A percentile compares a stretch with the other conserved stretches of the same genome.
Conservation (phyloP, 2,888 invertebrate genomes). For the Cremastobaeus sp. region DNA sequence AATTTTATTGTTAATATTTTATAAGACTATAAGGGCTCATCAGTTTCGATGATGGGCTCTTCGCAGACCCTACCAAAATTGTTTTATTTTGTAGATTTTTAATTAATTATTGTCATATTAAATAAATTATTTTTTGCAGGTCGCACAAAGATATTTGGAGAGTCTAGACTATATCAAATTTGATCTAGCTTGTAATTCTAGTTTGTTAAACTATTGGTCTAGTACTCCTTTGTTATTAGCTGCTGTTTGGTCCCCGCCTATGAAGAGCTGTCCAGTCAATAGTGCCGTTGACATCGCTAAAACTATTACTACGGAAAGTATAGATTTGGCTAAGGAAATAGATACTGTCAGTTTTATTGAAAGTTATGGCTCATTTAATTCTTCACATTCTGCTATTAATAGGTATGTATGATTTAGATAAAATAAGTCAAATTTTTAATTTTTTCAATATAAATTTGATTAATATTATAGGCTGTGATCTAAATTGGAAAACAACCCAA, state of each 20-base stretch:
- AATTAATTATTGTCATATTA: neutral
- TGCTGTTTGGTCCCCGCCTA: constrained; percentile 90
- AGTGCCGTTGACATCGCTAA: constrained; percentile 88
- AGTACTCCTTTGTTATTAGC: constrained; percentile 89
- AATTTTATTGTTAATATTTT: too few species aligned
- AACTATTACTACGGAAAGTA: constrained; percentile 79
- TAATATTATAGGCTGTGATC: too few species aligned
- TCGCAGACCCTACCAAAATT: too few species aligned
- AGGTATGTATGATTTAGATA: constrained; percentile 64
- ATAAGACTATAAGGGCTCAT: too few species aligned
- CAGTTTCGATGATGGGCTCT: too few species aligned
- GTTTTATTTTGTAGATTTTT: neutral
- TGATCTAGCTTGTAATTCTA: constrained; percentile 82
- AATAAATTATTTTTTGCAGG: constrained; percentile 63
- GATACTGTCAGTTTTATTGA: constrained; percentile 75
- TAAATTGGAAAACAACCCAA: too few species aligned
- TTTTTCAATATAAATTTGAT: too few species aligned
- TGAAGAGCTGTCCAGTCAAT: constrained; percentile 86
- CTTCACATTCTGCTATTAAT: constrained; percentile 71
- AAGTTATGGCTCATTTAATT: constrained; percentile 74
- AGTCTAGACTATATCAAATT: constrained; percentile 82
- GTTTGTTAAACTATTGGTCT: constrained; percentile 93
- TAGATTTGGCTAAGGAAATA: constrained; percentile 69
- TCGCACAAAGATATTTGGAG: constrained; percentile 86
- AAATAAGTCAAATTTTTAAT: too few species aligned